Conservation (phyloP, 2,113 vertebrate genomes). For the Echinops telfairi region DNA sequence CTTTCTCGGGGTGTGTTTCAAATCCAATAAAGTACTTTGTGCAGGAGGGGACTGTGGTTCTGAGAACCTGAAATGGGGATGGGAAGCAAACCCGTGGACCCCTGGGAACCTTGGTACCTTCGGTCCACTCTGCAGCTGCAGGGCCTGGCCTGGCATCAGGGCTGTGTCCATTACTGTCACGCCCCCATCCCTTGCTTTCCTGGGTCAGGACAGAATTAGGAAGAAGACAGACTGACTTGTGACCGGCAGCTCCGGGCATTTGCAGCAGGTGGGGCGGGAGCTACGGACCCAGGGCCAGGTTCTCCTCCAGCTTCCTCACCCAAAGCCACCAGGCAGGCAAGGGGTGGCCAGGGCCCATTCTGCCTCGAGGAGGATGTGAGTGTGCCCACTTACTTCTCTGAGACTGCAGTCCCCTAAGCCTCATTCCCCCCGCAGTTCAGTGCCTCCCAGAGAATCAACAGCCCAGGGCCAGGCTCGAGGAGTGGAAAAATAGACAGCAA, state of each 20-base stretch:
- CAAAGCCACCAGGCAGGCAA: neutral
- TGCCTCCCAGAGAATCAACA: conserved; percentile 4
- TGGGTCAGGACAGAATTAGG: neutral
- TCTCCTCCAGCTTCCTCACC: neutral
- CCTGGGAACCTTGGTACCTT: neutral
- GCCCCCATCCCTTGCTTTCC: neutral
- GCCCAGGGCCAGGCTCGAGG: neutral
- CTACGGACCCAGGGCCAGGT: neutral
- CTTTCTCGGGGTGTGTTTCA: neutral
- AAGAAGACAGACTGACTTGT: neutral
- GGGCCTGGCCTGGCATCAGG: neutral
- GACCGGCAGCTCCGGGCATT: neutral
- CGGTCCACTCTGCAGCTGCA: neutral
- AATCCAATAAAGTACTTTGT: conserved; percentile 48
- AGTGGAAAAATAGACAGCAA: neutral
- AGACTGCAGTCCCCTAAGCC: neutral
- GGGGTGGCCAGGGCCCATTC: neutral
- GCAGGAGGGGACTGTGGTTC: conserved; percentile 1
- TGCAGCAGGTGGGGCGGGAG: neutral
- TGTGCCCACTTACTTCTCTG: neutral
- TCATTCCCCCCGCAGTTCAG: neutral
- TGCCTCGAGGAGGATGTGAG: neutral
- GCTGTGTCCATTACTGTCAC: neutral
- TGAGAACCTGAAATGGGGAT: neutral
- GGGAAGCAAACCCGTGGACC: neutral